Evolutionary conservation across 2,888 invertebrate species (phyloP), one percentile per base, ranked within the genome.

Genomic region (Halictus quadricinctus): DNA sequence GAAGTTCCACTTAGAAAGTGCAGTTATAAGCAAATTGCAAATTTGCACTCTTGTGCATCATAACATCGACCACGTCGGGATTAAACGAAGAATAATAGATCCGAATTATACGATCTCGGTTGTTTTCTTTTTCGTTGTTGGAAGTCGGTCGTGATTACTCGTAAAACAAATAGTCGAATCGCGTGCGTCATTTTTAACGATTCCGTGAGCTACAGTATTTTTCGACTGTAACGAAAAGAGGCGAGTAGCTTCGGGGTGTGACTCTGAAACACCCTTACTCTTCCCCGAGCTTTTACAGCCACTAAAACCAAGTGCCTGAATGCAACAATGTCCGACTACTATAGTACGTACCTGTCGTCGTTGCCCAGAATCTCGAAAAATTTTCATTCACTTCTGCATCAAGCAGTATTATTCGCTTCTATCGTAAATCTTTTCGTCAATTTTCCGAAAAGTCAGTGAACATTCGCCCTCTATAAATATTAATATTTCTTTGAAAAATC

Each of bases 221-320:
- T 84, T 84, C 72, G 43, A 46, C 50, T 54, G 76, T 54, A 43
- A 76, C 66, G 60, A 79, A 81, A 64, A 43, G 70, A 21, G 43
- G 50, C 66, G 76, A 43, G 72, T 72, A 78, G 41, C 70, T 69
- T 43, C 50, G 72, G 48, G 76, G 83, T 73, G 81, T 64, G 74
- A 77, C 66, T 88, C 48, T 73, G 79, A 79, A 88, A 83, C 72
- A 54, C 73, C 41, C 60, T 72, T 48, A 60, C 72, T 72, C 29
- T 73, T 72, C 80, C 75, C 82, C 82, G 75, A 82, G 82, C 78
- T 82, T 89, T 89, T 89, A 86, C 80, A 78, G 84, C 76, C 81
- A 82, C 69, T 86, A 87, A 88, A 89, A 75, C 72, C 83, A 82
- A 88, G 79, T 86, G 80, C 41, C 58, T 73, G 66, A 77, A 77